Percentiles rank a stretch among this genome's conserved stretches.
Evolutionary conservation across 2,113 vertebrate genomes (phyloP).

Genomic region (Hippocampus guttulatus): DNA sequence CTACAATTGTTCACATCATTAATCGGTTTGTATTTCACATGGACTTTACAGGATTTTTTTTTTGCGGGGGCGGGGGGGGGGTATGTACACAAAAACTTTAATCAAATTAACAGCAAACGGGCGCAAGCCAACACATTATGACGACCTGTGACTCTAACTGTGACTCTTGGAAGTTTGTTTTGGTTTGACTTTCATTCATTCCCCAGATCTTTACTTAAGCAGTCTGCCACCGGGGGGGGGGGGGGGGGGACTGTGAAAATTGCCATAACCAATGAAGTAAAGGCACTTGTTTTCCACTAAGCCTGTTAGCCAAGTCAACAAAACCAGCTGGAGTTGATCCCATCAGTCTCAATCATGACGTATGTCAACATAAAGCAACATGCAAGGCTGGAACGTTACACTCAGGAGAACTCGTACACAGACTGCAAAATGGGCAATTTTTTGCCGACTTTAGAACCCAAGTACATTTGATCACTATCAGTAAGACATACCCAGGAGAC

Average conservation of each 20-base stretch:
- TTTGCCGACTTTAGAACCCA: constrained; percentile 28
- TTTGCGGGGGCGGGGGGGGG: too few species aligned
- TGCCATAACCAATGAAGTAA: constrained; percentile 47
- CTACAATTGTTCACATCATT: too few species aligned
- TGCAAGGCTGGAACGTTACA: constrained; percentile 26
- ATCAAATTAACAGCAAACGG: too few species aligned
- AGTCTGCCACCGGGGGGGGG: constrained; percentile 7
- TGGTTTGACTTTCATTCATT: background rate
- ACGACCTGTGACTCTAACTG: too few species aligned
- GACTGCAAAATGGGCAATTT: constrained; percentile 10
- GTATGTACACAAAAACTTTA: too few species aligned
- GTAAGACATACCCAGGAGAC: constrained; percentile 50
- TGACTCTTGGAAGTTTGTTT: background rate
- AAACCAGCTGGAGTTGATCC: constrained; percentile 27
- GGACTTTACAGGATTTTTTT: too few species aligned
- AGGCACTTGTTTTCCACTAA: constrained; percentile 38
- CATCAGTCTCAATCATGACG: constrained; percentile 38
- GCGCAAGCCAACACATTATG: too few species aligned
- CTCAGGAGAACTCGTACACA: constrained; percentile 16
- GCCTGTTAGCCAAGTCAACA: constrained; percentile 41
- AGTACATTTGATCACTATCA: constrained; percentile 52
- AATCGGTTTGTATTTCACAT: too few species aligned
- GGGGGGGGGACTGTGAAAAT: constrained; percentile 19
- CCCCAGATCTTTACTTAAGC: background rate
- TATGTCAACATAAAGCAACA: constrained; percentile 20